phyloP scores from a whole-genome alignment of 2,113 vertebrate genomes.

The Otus sunia region DNA sequence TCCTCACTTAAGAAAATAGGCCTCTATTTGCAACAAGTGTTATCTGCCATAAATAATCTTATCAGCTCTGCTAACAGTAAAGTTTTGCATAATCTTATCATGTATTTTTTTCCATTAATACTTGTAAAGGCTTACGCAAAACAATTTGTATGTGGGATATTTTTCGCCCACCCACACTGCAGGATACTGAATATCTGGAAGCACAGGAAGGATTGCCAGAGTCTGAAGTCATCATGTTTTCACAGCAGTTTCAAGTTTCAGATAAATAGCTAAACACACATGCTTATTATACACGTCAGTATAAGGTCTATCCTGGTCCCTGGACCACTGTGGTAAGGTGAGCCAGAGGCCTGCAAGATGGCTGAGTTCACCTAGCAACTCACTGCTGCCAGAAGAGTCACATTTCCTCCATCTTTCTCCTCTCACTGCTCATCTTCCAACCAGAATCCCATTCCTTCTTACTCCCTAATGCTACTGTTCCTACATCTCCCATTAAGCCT shows the following conservation, averaged over 20 bases:
- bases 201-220: background rate
- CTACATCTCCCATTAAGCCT: background rate
- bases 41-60: background rate
- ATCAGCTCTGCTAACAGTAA: background rate
- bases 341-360: background rate
- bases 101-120: background rate
- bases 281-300: background rate
- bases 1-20: background rate
- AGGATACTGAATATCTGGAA: background rate
- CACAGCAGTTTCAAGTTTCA: slow-evolving; percentile 52
- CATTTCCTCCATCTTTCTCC: background rate
- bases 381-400: background rate
- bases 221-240: slow-evolving; percentile 19
- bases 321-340: background rate
- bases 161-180: background rate
- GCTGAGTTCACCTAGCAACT: background rate
- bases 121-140: background rate
- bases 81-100: slow-evolving; percentile 14
- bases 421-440: background rate
- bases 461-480: background rate
- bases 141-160: background rate
- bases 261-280: background rate
- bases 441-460: background rate
- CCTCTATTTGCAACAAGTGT: background rate
- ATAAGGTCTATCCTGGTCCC: background rate